These are phyloP conservation scores for Cataglyphis albicans DNA, from an alignment of 2,888 invertebrate genomes.

Conservation along the genomic window DNA sequence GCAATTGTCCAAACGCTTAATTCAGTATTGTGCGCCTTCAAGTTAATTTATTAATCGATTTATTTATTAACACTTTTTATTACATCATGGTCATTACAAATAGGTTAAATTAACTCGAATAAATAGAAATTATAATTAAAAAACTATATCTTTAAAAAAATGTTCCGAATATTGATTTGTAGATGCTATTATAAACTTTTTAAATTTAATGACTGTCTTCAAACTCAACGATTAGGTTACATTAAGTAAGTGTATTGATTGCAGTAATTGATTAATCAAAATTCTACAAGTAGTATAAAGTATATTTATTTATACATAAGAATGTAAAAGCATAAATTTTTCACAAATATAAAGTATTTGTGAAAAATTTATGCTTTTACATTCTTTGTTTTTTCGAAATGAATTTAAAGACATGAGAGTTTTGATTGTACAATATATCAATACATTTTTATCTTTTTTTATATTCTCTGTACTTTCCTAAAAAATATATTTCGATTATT, in stretches of 20 bases:
- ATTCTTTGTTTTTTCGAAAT: not conserved
- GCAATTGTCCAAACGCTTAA: not conserved
- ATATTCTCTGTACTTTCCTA: not conserved
- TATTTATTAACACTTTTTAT: not conserved
- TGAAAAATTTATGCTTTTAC: too few relatives aligned
- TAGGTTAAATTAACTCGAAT: not conserved
- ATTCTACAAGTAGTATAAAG: not conserved
- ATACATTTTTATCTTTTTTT: not conserved
- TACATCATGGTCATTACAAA: not conserved
- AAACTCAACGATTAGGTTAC: slow-evolving; percentile 16
- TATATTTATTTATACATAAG: not conserved
- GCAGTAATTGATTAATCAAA: not conserved
- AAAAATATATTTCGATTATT: not conserved
- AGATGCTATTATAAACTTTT: slow-evolving; percentile 2
- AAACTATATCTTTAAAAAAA: slow-evolving; percentile 1
- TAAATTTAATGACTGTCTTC: not conserved
- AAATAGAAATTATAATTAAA: not conserved
- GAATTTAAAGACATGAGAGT: not conserved
- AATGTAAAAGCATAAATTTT: not conserved
- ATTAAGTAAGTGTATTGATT: slow-evolving; percentile 45
- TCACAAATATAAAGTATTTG: not conserved
- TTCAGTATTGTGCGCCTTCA: not conserved
- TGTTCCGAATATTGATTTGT: slow-evolving; percentile 37
- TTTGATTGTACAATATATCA: not conserved
- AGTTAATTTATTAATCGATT: not conserved